Base-by-base conservation (phyloP, 2,113 vertebrate species). In the Tinamus guttatus region DNA sequence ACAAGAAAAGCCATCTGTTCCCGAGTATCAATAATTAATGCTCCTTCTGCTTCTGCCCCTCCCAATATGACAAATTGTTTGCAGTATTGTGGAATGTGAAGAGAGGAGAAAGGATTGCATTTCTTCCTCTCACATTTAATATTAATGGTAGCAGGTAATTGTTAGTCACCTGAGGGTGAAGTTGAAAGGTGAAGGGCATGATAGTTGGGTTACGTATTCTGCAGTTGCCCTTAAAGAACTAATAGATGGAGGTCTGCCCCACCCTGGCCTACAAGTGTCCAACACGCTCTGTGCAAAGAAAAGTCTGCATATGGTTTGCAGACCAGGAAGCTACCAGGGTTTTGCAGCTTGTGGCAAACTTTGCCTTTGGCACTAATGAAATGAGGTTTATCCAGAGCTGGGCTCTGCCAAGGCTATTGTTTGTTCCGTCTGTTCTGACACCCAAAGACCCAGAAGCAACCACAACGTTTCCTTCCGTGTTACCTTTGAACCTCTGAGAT, bases 1-100 rank as follows among this genome's bases (percentile, higher is more conserved):
- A 91, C 71, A 95, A 93, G 92, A 94, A 95, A 96, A 96, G 90
- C 92, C 96, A 95, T 96, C 96, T 97, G 96, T 94, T 96, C 90
- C 91, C 67, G 5, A 62, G 65, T 87, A 91, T 97, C 89, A 95
- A 97, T 96, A 96, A 94, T 97, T 95, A 82, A 97, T 92, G 81
- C 13, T 75, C 4, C 89, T 93, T 74, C 74, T 95, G 80, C 86
- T 77, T 91, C 76, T 89, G 81, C 82, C 83, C 88, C 90, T 95
- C 95, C 94, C 94, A 85, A 30, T 90, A 89, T 63, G 90, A 96
- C 90, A 96, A 96, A 97, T 97, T 92, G 97, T 95, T 95, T 95
- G 85, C 65, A 76, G 93, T 96, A 90, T 95, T 87, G 87, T 94
- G 92, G 96, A 96, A 97, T 83, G 92, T 85, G 93, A 95, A 95